phyloP scores from a whole-genome alignment of 2,113 vertebrate species.

The Platysteira castanea region DNA sequence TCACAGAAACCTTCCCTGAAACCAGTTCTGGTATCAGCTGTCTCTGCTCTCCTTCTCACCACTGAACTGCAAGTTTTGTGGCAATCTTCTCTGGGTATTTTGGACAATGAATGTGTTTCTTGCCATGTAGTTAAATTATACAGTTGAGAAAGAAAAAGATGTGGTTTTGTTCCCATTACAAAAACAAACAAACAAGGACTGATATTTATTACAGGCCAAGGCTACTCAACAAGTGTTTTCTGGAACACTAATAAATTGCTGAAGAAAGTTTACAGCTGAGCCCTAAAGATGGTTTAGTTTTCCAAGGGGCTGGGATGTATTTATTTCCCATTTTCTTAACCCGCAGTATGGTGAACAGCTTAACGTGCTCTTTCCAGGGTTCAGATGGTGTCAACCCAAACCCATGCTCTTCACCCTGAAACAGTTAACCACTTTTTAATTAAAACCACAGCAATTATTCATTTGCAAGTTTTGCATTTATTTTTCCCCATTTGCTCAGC shows the following conservation, averaged over 20 bases:
- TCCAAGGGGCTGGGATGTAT: conserved; percentile 58
- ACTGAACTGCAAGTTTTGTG: not conserved
- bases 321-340: conserved; percentile 69
- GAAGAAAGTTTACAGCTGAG: conserved; percentile 53
- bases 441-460: conserved; percentile 68
- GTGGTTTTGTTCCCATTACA: conserved; percentile 55
- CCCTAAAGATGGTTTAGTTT: conserved; percentile 60
- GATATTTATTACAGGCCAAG: conserved; percentile 58
- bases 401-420: conserved; percentile 58
- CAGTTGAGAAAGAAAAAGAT: conserved; percentile 58
- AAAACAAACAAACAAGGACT: conserved; percentile 65
- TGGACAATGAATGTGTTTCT: conserved; percentile 53
- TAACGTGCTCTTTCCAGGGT: conserved; percentile 37
- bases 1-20: not conserved
- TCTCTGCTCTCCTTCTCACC: not conserved
- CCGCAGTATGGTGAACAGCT: conserved; percentile 36
- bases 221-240: conserved; percentile 28
- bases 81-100: conserved; percentile 21
- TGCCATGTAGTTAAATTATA: conserved; percentile 43
- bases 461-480: conserved; percentile 54
- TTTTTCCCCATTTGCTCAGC: conserved; percentile 58
- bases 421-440: conserved; percentile 54
- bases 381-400: conserved; percentile 37
- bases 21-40: not conserved
- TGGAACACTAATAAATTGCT: conserved; percentile 61